Conservation (phyloP, 1,140 invertebrate genomes). For the Zaprionus taronus region DNA sequence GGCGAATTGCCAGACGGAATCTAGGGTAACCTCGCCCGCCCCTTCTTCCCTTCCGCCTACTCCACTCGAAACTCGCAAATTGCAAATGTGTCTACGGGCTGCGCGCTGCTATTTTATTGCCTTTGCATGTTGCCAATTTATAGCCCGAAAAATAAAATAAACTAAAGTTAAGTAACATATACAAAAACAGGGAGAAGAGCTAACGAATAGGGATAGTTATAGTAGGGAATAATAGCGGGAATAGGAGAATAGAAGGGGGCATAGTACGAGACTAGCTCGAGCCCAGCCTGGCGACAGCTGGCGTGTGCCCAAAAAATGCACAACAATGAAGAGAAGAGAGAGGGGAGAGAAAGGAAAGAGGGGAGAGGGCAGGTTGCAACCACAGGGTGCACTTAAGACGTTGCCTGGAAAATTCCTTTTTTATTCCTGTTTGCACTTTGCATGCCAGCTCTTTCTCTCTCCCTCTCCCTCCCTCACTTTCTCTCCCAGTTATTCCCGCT, state of each 20-base stretch:
- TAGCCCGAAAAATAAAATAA: constrained; percentile 49
- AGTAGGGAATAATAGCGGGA: constrained; percentile 10
- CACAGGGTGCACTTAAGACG: constrained; percentile 23
- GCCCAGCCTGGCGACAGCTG: constrained; percentile 57
- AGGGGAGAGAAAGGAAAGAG: neutral
- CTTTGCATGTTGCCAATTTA: constrained; percentile 79
- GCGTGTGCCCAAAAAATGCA: constrained; percentile 60
- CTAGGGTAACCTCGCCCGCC: constrained; percentile 56
- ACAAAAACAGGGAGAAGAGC: constrained; percentile 24
- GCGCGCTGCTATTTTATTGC: constrained; percentile 77
- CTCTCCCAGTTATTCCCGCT: neutral
- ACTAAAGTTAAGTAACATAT: constrained; percentile 1
- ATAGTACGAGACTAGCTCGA: constrained; percentile 5
- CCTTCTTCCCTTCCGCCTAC: neutral
- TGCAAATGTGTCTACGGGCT: constrained; percentile 63
- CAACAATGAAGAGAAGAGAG: neutral
- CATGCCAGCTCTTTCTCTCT: constrained; percentile 44
- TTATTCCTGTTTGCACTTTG: constrained; percentile 47
- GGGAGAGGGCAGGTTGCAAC: neutral
- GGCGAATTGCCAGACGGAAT: constrained; percentile 73
- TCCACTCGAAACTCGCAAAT: constrained; percentile 35
- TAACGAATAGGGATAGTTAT: neutral
- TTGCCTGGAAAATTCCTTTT: constrained; percentile 25
- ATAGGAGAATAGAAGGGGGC: constrained; percentile 17
- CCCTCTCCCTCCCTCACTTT: too few species aligned